Evolutionary conservation across 2,113 vertebrate species (phyloP).

Genomic region (Sylvia atricapilla): DNA sequence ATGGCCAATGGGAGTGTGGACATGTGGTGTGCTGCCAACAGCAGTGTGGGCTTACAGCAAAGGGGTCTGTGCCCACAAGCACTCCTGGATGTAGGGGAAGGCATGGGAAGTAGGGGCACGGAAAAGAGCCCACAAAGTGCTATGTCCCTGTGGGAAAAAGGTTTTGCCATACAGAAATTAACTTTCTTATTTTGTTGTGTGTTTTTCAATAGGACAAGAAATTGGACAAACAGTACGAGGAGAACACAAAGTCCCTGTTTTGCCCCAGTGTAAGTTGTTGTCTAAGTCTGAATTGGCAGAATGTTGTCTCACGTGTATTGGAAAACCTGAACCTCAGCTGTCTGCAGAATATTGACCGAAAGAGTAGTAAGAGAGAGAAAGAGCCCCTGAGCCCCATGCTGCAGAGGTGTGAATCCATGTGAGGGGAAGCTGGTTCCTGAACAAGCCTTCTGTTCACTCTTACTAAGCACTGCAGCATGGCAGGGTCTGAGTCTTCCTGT

Average conservation of each 20-base stretch:
- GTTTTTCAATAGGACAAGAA: conserved; percentile 86
- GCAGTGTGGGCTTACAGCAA: neutral
- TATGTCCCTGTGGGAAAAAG: neutral
- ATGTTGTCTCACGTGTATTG: neutral
- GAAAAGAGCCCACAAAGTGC: neutral
- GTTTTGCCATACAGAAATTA: neutral
- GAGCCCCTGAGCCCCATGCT: neutral
- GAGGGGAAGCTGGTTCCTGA: neutral
- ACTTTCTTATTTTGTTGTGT: neutral
- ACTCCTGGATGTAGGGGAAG: neutral
- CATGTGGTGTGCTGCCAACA: neutral
- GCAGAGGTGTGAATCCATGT: neutral
- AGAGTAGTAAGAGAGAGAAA: neutral
- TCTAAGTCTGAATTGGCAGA: neutral
- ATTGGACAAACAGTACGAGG: conserved; percentile 91
- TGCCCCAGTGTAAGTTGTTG: conserved; percentile 86
- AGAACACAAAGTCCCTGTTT: conserved; percentile 83
- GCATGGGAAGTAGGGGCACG: neutral
- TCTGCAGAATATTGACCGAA: neutral
- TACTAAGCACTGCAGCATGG: neutral
- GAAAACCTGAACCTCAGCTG: neutral
- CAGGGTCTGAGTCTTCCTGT: neutral
- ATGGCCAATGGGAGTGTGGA: rapidly evolving
- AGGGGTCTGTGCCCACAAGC: neutral
- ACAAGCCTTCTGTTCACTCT: neutral